Conservation (phyloP, 2,888 invertebrate genomes). For the Didymodactylos carnosus region DNA sequence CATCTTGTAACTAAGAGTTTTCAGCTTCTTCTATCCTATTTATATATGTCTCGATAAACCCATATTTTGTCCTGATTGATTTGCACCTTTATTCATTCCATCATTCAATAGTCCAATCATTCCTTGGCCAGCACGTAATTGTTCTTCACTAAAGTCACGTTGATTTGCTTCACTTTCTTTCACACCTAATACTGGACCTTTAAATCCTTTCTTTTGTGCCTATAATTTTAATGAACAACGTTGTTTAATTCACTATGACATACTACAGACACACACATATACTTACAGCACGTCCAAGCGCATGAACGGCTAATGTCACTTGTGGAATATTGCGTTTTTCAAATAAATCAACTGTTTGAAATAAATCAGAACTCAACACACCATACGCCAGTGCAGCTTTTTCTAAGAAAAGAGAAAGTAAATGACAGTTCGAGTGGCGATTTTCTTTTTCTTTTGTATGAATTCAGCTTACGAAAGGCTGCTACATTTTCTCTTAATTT, state of each 20-base stretch:
- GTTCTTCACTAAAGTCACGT: constrained; percentile 72
- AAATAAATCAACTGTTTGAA: constrained; percentile 96
- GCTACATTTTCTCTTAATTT: constrained; percentile 92
- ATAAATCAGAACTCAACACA: constrained; percentile 87
- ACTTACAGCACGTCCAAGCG: constrained; percentile 64
- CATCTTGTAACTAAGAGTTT: too few species aligned
- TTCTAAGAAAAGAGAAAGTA: constrained; percentile 36
- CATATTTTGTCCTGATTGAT: constrained; percentile 30
- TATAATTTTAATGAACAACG: neutral
- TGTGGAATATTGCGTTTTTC: constrained; percentile 89
- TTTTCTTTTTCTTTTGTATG: neutral
- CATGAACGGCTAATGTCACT: constrained; percentile 76
- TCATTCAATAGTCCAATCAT: constrained; percentile 65
- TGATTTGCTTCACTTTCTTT: constrained; percentile 90
- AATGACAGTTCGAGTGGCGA: neutral
- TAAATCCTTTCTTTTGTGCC: constrained; percentile 37
- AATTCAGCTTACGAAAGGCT: constrained; percentile 48
- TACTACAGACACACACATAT: too few species aligned
- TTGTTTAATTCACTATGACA: neutral
- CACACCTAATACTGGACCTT: constrained; percentile 58
- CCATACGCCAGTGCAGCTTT: constrained; percentile 87
- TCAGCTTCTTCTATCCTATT: too few species aligned
- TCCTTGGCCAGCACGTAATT: constrained; percentile 59
- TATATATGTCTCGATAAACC: constrained; percentile 18
- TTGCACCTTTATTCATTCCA: constrained; percentile 66